Base-by-base conservation (phyloP, 2,797 vertebrate genomes). In the Aphelocoma californica region DNA sequence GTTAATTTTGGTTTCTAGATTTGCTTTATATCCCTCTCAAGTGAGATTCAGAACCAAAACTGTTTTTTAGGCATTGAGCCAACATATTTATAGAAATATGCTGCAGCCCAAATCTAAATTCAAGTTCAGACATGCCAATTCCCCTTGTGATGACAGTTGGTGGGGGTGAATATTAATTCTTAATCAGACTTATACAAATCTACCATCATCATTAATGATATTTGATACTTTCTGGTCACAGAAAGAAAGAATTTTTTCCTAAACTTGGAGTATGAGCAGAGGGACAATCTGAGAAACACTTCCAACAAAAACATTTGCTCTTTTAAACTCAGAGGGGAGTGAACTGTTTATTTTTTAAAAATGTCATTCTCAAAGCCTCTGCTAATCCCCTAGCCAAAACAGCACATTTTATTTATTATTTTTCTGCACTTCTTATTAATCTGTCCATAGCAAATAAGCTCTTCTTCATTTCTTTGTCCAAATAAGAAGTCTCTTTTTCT, bases 41-140 rank as follows among this genome's bases (percentile, higher is more conserved):
- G 75, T 82, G 89, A 74, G 75, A 95, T 90, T 93, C 93, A 93
- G 93, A 92, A 97, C 72, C 69, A 96, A 94, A 96, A 93, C 58
- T 85, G 75, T 86, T 91, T 92, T 66, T 56, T 92, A 94, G 89
- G 70, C 89, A 93, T 92, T 80, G 26, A 95, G 85, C 48, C 91
- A 95, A 50, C 67, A 88, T 89, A 96, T 95, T 97, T 96, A 96
- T 90, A 89, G 90, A 92, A 96, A 94, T 82, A 81, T 36, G 38
- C 34, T 71, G 56, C 86, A 93, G 93, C 91, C 61, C 40, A 97
- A 96, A 97, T 91, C 69, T 97, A 97, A 97, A 97, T 97, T 95
- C 75, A 80, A 81, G 86, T 85, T 94, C 61, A 36, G 85, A 94
- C 56, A 85, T 42, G 58, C 83, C 85, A 95, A 96, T 97, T 97